Evolutionary conservation across 2,797 vertebrate species (phyloP), one percentile per base, ranked within the genome.

Genomic region (Poecilia picta): DNA sequence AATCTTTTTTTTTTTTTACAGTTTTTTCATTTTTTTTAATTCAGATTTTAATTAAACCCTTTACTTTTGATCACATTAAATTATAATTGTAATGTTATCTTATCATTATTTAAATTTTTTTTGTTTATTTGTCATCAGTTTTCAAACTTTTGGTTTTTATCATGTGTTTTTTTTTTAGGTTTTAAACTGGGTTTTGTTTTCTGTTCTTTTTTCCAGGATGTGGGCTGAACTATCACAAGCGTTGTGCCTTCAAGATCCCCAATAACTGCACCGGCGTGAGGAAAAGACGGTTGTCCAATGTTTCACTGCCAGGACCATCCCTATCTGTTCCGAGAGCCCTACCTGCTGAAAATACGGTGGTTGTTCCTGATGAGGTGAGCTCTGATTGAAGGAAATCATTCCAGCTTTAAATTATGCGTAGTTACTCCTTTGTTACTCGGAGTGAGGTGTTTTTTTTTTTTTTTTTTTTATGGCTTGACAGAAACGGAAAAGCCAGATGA

Each of bases 201-300:
- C 68, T 72, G 41, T 71, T 88, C 81, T 13, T 28, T 89, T 36
- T 81, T 89, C 81, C 92, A 99, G 98, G 98, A 83, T 99, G 98
- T 94, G 98, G 98, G 75, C 94, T 99, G 75, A 99, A 99, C 95
- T 99, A 99, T 93, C 98, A 99, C 95, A 99, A 99, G 85, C 96
- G 98, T 81, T 99, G 98, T 79, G 98, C 98, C 94, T 99, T 99
- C 95, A 99, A 99, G 95, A 99, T 99, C 90, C 98, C 98, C 71
- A 99, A 99, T 94, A 99, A 99, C 92, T 99, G 98, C 87, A 97
- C 97, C 25, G 98, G 98, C 79, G 96, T 98, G 87, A 96, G 97
- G 88, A 99, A 99, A 91, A 96, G 98, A 41, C 95, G 98, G 13
- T 89, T 99, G 79, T 99, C 98, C 85, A 99, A 99, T 0, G 97